Evolutionary conservation across 2,888 invertebrate genomes (phyloP).

Genomic region (Alitta virens): DNA sequence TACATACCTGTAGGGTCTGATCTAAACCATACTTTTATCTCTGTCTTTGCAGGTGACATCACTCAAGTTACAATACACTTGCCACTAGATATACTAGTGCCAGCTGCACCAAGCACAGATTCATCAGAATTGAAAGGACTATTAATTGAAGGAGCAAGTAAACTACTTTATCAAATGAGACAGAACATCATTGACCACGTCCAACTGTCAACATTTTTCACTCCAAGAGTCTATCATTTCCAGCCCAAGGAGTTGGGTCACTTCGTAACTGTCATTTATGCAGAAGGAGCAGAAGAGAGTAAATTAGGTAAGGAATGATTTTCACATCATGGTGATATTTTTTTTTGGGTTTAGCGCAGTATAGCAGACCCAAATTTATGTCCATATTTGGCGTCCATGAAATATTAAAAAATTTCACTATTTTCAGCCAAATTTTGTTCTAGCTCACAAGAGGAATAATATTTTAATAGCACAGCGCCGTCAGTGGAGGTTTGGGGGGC

Average conservation of each 20-base stretch:
- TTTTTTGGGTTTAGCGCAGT: too few relatives aligned
- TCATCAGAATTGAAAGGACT: constrained; percentile 25
- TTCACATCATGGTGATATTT: too few relatives aligned
- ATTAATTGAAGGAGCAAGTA: constrained; percentile 31
- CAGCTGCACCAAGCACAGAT: constrained; percentile 29
- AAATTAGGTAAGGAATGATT: constrained; percentile 64
- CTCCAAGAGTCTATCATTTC: constrained; percentile 74
- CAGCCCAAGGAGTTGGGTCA: constrained; percentile 71
- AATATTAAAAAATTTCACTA: too few relatives aligned
- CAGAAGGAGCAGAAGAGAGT: constrained; percentile 68
- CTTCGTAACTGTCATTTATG: constrained; percentile 73
- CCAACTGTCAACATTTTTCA: constrained; percentile 50
- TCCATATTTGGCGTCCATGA: too few relatives aligned
- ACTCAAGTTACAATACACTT: constrained; percentile 31
- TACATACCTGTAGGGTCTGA: too few relatives aligned
- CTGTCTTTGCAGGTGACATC: constrained; percentile 33
- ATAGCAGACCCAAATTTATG: too few relatives aligned
- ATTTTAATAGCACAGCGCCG: too few relatives aligned
- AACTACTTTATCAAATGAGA: constrained; percentile 37
- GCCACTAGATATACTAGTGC: constrained; percentile 36
- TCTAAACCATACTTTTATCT: too few relatives aligned
- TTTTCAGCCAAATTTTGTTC: too few relatives aligned
- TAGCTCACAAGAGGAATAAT: too few relatives aligned
- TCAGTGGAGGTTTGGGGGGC: too few relatives aligned
- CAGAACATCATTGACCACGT: constrained; percentile 26